Evolutionary conservation across 2,888 invertebrate genomes (phyloP), one percentile per base, ranked within the genome.

Genomic region (Caprella mutica): DNA sequence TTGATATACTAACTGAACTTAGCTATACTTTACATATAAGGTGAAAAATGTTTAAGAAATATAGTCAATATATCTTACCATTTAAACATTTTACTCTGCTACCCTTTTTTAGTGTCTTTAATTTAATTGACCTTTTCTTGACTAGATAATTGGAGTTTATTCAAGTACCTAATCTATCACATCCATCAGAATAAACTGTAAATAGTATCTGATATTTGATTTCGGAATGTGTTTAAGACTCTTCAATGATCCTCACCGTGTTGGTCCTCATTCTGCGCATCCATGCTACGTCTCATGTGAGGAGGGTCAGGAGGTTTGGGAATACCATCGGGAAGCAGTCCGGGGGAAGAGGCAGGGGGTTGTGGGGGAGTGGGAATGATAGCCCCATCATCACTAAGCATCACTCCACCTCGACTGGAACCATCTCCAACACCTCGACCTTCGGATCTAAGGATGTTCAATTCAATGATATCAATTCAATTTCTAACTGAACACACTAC

Each of bases 271-370:
- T 58, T 40, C 35, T 60, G 57, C 21, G 58, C 60, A 17, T 55
- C 46, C 21, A 52, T 42, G 8, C 30, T 44, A n/a, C 59, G 57
- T 29, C 64, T 26, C 30, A 56, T 52, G 42, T 64, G 64, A 33
- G 64, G 64, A 12, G 64, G 64, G 40, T 64, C 60, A 6, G 64
- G 64, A 24, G 64, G 64, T 29, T 58, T 60, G 2, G 64, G 64
- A 21, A 64, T 59, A 23, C 62, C 62, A 30, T 50, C 56, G 19
- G 56, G 38, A 14, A 62, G 53, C 43, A 59, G 30, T 24, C 35
- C 39, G 8, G 56, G 30, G 39, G 23, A 23, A 6, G 48, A 33
- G 5, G 30, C 55, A n/a, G 30, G 44, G 14, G 39, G 53, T 29
- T 35, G 50, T 3, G 51, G 30, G 27, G 51, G 35, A 42, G 29